A percentile compares a stretch with the other conserved stretches of the same genome.
Conservation (phyloP, 2,113 vertebrate species). For the Orthonyx spaldingii region DNA sequence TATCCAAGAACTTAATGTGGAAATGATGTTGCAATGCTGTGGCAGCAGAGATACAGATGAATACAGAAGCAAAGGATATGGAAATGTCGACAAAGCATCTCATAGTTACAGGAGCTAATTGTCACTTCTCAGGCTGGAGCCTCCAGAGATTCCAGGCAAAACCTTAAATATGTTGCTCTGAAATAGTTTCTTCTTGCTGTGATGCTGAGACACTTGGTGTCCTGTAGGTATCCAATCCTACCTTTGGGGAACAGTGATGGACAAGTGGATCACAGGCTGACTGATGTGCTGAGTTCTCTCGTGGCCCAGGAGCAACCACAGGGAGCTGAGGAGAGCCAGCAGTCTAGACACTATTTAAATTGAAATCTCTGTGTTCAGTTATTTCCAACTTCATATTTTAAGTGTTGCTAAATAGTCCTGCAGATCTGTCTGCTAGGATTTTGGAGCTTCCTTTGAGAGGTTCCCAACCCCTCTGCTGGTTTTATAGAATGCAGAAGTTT, state of each 20-base stretch:
- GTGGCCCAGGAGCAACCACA: rapidly evolving
- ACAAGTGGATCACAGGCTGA: not conserved
- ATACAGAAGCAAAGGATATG: not conserved
- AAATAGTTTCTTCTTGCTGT: not conserved
- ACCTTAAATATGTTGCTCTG: not conserved
- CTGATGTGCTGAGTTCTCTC: not conserved
- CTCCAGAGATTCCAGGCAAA: not conserved
- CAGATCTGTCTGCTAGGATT: not conserved
- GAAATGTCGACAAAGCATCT: not conserved
- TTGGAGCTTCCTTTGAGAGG: not conserved
- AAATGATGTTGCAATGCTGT: not conserved
- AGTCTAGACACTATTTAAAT: not conserved
- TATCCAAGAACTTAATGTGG: not conserved
- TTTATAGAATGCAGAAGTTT: not conserved
- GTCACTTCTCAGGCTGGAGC: not conserved
- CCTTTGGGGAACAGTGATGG: not conserved
- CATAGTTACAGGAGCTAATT: not conserved
- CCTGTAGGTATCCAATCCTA: rapidly evolving
- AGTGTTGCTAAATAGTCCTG: not conserved
- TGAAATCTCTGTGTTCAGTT: not conserved
- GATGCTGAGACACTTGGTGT: not conserved
- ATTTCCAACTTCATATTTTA: not conserved
- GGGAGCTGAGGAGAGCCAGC: not conserved
- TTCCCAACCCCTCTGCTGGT: not conserved
- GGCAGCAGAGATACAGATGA: not conserved